A percentile compares a stretch with the other conserved stretches of the same genome.
phyloP scores from a whole-genome alignment of 2,797 vertebrate species.

The Enteromius afrohamiltoni region DNA sequence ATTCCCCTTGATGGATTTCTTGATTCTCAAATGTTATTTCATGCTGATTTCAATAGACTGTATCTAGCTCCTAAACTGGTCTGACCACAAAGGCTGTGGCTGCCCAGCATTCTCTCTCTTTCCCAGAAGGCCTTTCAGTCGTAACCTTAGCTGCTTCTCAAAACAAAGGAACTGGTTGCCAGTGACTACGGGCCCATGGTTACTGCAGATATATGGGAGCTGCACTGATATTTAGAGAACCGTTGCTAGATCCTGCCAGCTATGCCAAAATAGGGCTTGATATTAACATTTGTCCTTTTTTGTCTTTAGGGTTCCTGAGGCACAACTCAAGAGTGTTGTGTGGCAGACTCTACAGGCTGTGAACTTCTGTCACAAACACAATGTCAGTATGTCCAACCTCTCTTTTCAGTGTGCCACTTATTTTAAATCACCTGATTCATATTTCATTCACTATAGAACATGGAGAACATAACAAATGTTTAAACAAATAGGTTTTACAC shows the following conservation, averaged over 20 bases:
- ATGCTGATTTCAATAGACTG: constrained; percentile 26
- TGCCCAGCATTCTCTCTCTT: constrained; percentile 54
- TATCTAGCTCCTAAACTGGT: constrained; percentile 43
- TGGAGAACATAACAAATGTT: too few relatives aligned
- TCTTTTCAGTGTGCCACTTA: background rate
- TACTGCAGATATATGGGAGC: constrained; percentile 60
- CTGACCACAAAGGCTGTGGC: constrained; percentile 39
- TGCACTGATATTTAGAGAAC: constrained; percentile 53
- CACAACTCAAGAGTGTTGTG: constrained; percentile 90
- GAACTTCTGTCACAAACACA: constrained; percentile 97
- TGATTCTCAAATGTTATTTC: background rate
- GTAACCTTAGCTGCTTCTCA: constrained; percentile 75
- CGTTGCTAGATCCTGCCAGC: constrained; percentile 16
- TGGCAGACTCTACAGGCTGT: constrained; percentile 97
- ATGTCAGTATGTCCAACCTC: constrained; percentile 67
- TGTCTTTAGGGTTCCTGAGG: constrained; percentile 84
- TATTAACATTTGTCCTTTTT: constrained; percentile 26
- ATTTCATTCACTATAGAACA: too few relatives aligned
- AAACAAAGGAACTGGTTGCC: constrained; percentile 75
- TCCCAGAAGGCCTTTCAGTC: constrained; percentile 59
- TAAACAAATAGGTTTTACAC: too few relatives aligned
- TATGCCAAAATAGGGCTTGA: background rate
- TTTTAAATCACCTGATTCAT: too few relatives aligned
- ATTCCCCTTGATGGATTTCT: background rate
- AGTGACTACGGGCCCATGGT: constrained; percentile 66